Base-by-base conservation (phyloP, 2,888 invertebrate species). In the Aspidiotus rigidus region DNA sequence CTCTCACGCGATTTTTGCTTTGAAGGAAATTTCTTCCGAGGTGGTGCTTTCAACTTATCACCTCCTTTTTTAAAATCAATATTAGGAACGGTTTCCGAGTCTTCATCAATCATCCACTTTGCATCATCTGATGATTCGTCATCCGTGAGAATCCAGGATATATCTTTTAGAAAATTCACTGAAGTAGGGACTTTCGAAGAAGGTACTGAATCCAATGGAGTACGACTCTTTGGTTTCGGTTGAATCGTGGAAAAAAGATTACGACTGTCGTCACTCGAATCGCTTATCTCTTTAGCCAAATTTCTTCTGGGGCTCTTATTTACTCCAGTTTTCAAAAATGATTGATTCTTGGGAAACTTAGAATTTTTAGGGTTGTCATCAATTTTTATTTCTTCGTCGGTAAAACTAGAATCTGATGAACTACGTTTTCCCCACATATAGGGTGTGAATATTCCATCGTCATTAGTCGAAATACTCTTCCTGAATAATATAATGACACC, bases 371-470 rank as follows among this genome's bases (percentile, higher is more conserved):
- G 7, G 7, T 15, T 49, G 15, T 42, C 59, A 7, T 49, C 11
- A 10, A 8, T 2, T 15, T 67, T 9, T 15, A 59, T 44, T 49
- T 67, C 67, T 49, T 17, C 15, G 13, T 67, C 67, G 59, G 59
- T 67, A 42, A n/a, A 49, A 53, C 17, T 17, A 10, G 42, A 42
- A 10, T 67, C 57, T 15, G 67, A 67, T n/a, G 59, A 56, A 11
- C 17, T 17, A 60, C 67, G 57, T 60, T 59, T 67, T 39, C 60
- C 39, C 9, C 9, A n/a, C 13, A 67, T 67, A 15, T 39, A 67
- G 9, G 67, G 67, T 59, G 67, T 67, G 39, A 67, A 67, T 60
- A 67, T 67, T 11, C 67, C 67, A 15, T 67, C 59, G 53, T 67
- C 67, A 28, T 42, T 56, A 11, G 44, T 44, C 10, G 5, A n/a